A percentile compares a stretch with the other conserved stretches of the same genome.
Conservation (phyloP, 2,888 invertebrate species). For the Eilema caniola region DNA sequence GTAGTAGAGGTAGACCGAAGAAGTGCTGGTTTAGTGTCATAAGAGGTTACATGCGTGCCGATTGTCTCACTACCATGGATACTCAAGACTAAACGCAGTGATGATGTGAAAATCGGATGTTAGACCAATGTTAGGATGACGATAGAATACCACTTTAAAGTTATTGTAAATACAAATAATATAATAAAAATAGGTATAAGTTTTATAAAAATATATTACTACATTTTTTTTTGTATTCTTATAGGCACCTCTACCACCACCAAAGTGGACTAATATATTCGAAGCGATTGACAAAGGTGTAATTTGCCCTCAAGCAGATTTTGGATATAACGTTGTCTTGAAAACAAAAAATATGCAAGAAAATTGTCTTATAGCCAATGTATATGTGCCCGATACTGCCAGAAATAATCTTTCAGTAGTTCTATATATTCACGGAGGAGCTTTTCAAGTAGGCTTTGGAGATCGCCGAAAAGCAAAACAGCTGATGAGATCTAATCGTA, state of each 20-base stretch:
- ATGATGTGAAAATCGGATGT: too few species aligned
- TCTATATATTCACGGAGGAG: conserved; percentile 21
- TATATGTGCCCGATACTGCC: conserved; percentile 18
- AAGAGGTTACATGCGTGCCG: too few species aligned
- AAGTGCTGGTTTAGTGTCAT: too few species aligned
- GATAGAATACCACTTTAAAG: too few species aligned
- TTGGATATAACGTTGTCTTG: conserved; percentile 1
- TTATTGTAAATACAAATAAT: too few species aligned
- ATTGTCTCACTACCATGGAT: too few species aligned
- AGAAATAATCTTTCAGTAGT: conserved; percentile 14
- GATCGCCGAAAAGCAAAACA: conserved; percentile 10
- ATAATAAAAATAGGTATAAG: too few species aligned
- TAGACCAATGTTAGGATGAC: too few species aligned
- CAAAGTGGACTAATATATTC: conserved; percentile 36
- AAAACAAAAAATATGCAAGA: conserved; percentile 12
- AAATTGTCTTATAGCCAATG: conserved; percentile 18
- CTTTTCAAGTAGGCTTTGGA: conserved; percentile 19
- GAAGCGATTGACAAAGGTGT: conserved; percentile 40
- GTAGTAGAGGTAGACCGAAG: too few species aligned
- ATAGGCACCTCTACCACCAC: conserved; percentile 30
- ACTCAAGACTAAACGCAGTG: too few species aligned
- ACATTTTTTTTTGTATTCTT: background rate
- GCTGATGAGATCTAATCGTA: conserved; percentile 10
- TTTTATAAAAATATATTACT: too few species aligned
- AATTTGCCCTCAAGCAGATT: conserved; percentile 39